Percentiles rank a stretch among this genome's conserved stretches.
These are phyloP conservation scores for Chromis chromis DNA, from an alignment of 2,797 vertebrate genomes.

Conservation along the genomic window DNA sequence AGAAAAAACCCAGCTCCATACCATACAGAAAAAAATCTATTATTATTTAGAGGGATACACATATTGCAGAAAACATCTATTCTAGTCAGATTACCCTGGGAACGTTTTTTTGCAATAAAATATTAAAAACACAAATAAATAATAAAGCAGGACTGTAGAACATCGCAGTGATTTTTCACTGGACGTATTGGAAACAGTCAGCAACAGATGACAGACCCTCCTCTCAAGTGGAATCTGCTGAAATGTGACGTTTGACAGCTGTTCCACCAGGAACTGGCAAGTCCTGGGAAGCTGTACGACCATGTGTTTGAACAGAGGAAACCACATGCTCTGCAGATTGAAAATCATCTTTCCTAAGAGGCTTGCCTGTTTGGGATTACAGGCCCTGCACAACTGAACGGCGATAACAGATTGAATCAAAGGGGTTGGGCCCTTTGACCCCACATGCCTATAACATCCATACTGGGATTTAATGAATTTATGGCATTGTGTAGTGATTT, in stretches of 20 bases:
- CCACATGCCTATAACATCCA: not conserved
- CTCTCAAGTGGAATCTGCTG: conserved; percentile 45
- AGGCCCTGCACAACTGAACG: conserved; percentile 8
- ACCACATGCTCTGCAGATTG: conserved; percentile 63
- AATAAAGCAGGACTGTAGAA: not conserved
- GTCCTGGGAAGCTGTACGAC: conserved; percentile 38
- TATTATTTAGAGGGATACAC: conserved; percentile 12
- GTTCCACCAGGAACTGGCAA: conserved; percentile 50
- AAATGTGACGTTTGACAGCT: conserved; percentile 67
- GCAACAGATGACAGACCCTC: conserved; percentile 1
- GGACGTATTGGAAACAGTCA: not conserved
- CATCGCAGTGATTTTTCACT: not conserved
- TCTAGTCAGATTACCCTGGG: no score
- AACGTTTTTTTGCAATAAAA: not conserved
- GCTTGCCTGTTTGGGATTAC: conserved; percentile 62
- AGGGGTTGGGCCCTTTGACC: conserved; percentile 32
- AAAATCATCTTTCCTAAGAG: conserved; percentile 60
- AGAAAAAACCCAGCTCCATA: no score
- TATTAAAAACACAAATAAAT: not conserved
- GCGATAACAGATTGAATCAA: conserved; percentile 19
- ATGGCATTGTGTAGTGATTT: not conserved
- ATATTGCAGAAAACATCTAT: not conserved
- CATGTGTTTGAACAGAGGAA: conserved; percentile 52
- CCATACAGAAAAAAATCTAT: not conserved
- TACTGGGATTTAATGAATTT: conserved; percentile 4